Evolutionary conservation across 2,888 invertebrate genomes (phyloP).

Genomic region (Caenorhabditis wallacei): DNA sequence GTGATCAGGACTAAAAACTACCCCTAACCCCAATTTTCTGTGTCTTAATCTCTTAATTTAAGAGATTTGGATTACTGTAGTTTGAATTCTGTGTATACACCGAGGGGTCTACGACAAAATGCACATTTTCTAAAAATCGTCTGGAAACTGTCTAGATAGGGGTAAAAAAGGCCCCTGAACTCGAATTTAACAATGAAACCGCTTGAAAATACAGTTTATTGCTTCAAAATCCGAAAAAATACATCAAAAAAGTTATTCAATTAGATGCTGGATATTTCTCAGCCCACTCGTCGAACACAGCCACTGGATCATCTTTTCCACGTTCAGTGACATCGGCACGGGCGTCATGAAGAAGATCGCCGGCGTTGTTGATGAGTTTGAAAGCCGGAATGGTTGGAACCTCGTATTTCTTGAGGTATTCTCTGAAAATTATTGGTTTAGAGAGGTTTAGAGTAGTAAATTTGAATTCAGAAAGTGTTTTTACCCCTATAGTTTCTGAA

Average conservation of each 20-base stretch:
- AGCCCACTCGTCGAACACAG: slow-evolving; percentile 63
- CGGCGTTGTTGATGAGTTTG: slow-evolving; percentile 84
- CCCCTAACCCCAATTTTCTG: neutral
- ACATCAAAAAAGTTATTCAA: slow-evolving; percentile 1
- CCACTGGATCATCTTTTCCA: slow-evolving; percentile 62
- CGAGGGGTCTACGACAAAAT: neutral
- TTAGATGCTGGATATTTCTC: slow-evolving; percentile 52
- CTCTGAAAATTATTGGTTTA: slow-evolving; percentile 50
- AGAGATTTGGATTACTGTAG: neutral
- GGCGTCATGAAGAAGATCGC: slow-evolving; percentile 84
- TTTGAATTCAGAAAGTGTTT: neutral
- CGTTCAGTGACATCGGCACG: slow-evolving; percentile 83
- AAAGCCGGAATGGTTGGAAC: slow-evolving; percentile 84
- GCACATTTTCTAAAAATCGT: neutral
- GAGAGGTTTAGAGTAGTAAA: neutral
- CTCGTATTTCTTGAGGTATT: slow-evolving; percentile 72
- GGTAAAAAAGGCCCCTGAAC: neutral
- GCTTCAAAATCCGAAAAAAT: neutral
- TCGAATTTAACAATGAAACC: neutral
- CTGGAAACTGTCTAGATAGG: neutral
- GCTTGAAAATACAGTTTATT: neutral
- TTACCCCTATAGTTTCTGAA: neutral
- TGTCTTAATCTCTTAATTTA: neutral
- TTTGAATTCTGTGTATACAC: neutral
- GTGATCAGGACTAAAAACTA: neutral